Evolutionary conservation across 2,797 vertebrate genomes (phyloP).

Genomic region (Chrosomus eos): DNA sequence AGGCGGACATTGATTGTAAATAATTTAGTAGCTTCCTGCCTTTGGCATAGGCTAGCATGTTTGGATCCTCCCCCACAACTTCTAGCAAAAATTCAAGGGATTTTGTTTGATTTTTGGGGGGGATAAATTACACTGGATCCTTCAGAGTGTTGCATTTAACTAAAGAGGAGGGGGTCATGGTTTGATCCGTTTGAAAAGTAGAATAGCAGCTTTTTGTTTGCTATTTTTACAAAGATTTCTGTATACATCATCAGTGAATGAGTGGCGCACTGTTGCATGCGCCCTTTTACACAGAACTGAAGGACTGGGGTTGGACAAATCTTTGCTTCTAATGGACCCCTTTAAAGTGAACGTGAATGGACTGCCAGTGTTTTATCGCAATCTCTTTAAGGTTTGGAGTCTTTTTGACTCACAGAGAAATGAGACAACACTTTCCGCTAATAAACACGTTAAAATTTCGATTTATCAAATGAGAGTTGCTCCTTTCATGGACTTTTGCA

Average conservation of each 20-base stretch:
- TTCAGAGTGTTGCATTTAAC: not conserved
- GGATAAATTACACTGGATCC: constrained; percentile 14
- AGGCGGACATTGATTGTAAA: not conserved
- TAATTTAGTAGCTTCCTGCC: not conserved
- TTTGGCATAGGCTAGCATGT: not conserved
- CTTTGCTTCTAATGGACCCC: not conserved
- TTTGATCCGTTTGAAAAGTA: no score
- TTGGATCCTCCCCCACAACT: not conserved
- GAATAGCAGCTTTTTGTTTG: not conserved
- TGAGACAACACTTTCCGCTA: not conserved
- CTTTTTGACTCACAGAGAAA: not conserved
- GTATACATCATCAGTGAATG: not conserved
- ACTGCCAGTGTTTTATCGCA: not conserved
- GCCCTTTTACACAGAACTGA: not conserved
- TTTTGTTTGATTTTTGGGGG: not conserved
- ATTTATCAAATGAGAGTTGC: not conserved
- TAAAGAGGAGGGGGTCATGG: not conserved
- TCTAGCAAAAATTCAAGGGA: not conserved
- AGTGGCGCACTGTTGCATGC: not conserved
- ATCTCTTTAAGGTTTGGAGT: constrained; percentile 10
- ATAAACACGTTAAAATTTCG: not conserved
- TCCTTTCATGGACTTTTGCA: not conserved
- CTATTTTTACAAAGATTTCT: not conserved
- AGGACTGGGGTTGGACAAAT: not conserved
- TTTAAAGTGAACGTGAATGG: not conserved